phyloP scores from a whole-genome alignment of 2,888 invertebrate genomes.

The Papilio protenor region DNA sequence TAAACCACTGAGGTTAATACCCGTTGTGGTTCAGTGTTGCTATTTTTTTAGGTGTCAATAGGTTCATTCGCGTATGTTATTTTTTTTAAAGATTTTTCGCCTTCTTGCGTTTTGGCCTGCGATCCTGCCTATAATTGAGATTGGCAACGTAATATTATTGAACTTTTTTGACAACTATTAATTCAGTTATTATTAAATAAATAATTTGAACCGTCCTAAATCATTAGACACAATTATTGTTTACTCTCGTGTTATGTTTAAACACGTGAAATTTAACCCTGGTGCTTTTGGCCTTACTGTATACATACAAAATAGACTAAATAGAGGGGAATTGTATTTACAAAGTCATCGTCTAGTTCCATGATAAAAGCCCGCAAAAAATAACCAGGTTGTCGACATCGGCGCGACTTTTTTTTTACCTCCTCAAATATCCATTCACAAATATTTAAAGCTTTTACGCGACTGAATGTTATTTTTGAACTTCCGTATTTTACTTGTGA shows the following conservation, averaged over 20 bases:
- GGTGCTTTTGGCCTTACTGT: not conserved
- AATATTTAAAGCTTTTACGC: not conserved
- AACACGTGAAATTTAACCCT: constrained; percentile 2
- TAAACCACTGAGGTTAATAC: constrained; percentile 15
- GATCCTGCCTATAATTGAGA: not conserved
- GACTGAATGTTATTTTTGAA: not conserved
- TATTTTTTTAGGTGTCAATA: constrained; percentile 16
- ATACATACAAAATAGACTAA: constrained; percentile 23
- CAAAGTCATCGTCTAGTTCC: constrained; percentile 27
- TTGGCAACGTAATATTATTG: not conserved
- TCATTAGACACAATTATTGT: too few species aligned
- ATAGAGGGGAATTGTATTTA: constrained; percentile 20
- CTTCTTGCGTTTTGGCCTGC: not conserved
- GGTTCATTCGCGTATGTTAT: not conserved
- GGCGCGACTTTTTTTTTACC: constrained; percentile 24
- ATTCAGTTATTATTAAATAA: too few species aligned
- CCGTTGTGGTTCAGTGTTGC: constrained; percentile 12
- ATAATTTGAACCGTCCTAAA: too few species aligned
- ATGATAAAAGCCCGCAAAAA: constrained; percentile 30
- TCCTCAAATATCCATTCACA: constrained; percentile 35
- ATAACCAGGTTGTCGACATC: constrained; percentile 34
- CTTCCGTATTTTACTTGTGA: not conserved
- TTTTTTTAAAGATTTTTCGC: not conserved
- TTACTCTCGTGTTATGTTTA: not conserved
- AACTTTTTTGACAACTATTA: too few species aligned